Evolutionary conservation across 92 coral and sea anemone species (phyloP).

Genomic region (Porites evermanni): DNA sequence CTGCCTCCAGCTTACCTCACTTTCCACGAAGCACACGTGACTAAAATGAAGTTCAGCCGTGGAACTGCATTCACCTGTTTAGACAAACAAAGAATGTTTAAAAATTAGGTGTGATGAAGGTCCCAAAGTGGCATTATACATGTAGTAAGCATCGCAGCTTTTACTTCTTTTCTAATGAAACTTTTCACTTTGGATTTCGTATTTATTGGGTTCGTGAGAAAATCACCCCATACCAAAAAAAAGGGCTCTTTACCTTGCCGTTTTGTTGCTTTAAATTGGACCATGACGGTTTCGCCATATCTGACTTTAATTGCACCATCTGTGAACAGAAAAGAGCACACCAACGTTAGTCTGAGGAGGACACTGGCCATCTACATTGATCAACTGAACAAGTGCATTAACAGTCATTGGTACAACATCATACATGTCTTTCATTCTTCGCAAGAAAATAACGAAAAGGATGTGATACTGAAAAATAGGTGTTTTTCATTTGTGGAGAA

Average conservation of each 20-base stretch:
- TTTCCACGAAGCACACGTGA: conserved; percentile 84
- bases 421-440: no score
- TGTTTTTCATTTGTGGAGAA: no score
- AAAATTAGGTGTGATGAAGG: no score
- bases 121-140: no score
- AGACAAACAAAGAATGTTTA: neutral
- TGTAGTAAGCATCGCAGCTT: no score
- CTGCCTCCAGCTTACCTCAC: conserved; percentile 62
- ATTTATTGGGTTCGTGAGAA: neutral
- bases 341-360: neutral
- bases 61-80: conserved; percentile 13
- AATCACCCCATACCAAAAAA: no score
- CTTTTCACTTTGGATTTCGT: neutral
- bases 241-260: conserved; percentile 22
- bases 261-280: conserved; percentile 89
- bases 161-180: neutral
- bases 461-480: no score
- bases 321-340: conserved; percentile 21
- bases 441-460: no score
- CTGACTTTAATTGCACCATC: conserved; percentile 83
- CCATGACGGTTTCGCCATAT: conserved; percentile 87
- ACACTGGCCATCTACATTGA: no score
- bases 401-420: no score
- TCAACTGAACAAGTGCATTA: no score
- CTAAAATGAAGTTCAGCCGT: conserved; percentile 71